Conservation (phyloP, 2,113 vertebrate genomes). For the Chionomys nivalis region DNA sequence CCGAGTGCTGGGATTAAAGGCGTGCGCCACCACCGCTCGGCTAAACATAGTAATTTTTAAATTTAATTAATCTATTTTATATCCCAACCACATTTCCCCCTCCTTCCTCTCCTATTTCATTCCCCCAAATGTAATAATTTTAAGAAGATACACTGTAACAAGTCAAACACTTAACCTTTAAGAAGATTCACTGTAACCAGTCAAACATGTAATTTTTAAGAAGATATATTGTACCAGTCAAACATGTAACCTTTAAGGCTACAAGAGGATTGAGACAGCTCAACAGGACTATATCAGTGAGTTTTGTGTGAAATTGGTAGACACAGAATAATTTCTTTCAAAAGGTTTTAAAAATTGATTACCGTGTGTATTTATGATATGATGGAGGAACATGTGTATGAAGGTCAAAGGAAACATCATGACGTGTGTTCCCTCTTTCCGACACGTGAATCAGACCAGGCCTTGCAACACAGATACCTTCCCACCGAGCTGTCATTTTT, state of each 20-base stretch:
- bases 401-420: too few relatives aligned
- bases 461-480: too few relatives aligned
- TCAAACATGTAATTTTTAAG: conserved; percentile 14
- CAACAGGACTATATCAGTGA: not conserved
- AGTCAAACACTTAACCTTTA: conserved; percentile 29
- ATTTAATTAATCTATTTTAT: not conserved
- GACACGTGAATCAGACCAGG: not conserved
- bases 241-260: not conserved
- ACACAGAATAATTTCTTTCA: conserved; percentile 44
- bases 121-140: not conserved
- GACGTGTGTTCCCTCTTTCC: not conserved
- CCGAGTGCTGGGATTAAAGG: too few relatives aligned
- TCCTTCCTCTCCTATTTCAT: not conserved
- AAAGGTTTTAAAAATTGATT: conserved; percentile 1
- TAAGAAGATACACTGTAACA: conserved; percentile 12
- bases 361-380: not conserved
- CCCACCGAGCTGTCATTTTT: not conserved
- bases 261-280: not conserved
- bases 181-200: not conserved
- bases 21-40: too few relatives aligned
- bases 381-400: not conserved
- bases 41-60: not conserved
- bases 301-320: not conserved
- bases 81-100: not conserved
- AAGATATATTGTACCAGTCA: too few relatives aligned